Conservation (phyloP, 1,140 invertebrate species). For the Lysiphlebus fabarum region DNA sequence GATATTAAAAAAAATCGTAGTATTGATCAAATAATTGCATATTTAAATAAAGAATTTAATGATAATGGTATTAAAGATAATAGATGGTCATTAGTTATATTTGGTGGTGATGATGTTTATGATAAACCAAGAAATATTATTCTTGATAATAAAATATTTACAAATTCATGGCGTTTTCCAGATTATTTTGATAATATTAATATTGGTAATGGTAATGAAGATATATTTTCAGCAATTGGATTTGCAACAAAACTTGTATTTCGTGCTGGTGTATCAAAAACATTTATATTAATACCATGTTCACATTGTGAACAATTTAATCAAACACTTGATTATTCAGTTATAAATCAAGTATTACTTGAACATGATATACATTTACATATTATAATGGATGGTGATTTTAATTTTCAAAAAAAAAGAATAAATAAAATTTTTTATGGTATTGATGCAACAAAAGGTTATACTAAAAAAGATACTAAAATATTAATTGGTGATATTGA, state of each 20-base stretch:
- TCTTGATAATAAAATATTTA: conserved; percentile 67
- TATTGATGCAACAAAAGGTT: conserved; percentile 68
- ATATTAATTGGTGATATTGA: conserved; percentile 63
- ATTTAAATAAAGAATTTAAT: conserved; percentile 66
- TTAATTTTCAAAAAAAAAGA: conserved; percentile 67
- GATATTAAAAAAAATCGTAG: conserved; percentile 63
- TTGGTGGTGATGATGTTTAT: conserved; percentile 72
- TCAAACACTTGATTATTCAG: conserved; percentile 73
- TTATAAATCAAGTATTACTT: conserved; percentile 71
- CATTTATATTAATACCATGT: conserved; percentile 79
- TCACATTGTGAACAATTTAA: conserved; percentile 65
- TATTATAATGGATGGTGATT: conserved; percentile 77
- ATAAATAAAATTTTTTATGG: conserved; percentile 74
- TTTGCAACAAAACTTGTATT: conserved; percentile 74
- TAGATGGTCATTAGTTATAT: conserved; percentile 76
- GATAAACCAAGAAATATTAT: conserved; percentile 67
- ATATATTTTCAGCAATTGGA: conserved; percentile 73
- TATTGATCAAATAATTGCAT: conserved; percentile 64
- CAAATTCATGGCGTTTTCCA: conserved; percentile 56
- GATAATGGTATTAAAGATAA: conserved; percentile 63
- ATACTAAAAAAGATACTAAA: conserved; percentile 74
- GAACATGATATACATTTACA: conserved; percentile 80
- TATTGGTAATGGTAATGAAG: conserved; percentile 63
- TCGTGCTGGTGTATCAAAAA: conserved; percentile 80
- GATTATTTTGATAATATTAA: conserved; percentile 63